Evolutionary conservation across 1,140 invertebrate genomes (phyloP).

Genomic region (Plutomurus gul): DNA sequence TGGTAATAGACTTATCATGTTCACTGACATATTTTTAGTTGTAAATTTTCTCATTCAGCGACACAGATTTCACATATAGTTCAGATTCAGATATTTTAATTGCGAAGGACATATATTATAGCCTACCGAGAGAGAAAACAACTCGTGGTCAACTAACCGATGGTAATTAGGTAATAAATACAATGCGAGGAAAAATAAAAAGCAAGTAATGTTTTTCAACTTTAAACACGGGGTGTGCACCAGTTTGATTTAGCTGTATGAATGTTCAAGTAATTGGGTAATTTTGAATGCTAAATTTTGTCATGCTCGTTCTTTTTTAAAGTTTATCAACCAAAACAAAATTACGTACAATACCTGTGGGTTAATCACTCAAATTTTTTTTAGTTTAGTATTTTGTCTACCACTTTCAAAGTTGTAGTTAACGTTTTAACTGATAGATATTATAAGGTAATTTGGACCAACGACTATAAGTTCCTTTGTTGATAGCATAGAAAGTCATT

Average conservation of each 20-base stretch:
- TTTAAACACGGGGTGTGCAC: background rate
- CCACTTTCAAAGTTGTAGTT: too few species aligned
- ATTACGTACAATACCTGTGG: too few species aligned
- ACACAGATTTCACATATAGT: background rate
- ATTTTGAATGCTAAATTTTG: too few species aligned
- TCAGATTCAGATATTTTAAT: background rate
- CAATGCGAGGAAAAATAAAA: too few species aligned
- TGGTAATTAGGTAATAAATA: background rate
- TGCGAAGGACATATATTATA: background rate
- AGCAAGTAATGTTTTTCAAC: background rate
- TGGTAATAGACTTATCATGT: background rate
- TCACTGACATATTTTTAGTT: background rate
- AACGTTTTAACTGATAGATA: background rate
- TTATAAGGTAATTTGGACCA: conserved; percentile 9
- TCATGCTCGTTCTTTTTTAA: too few species aligned
- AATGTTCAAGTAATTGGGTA: too few species aligned
- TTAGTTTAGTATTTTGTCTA: too few species aligned
- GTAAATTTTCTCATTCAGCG: background rate
- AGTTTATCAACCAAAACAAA: too few species aligned
- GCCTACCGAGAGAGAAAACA: too few species aligned
- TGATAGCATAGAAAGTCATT: conserved; percentile 20
- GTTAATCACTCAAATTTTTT: too few species aligned
- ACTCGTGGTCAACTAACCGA: background rate
- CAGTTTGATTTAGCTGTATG: background rate
- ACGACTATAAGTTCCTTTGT: conserved; percentile 19